Evolutionary conservation across 2,888 invertebrate genomes (phyloP).

Genomic region (Norana najaformis): DNA sequence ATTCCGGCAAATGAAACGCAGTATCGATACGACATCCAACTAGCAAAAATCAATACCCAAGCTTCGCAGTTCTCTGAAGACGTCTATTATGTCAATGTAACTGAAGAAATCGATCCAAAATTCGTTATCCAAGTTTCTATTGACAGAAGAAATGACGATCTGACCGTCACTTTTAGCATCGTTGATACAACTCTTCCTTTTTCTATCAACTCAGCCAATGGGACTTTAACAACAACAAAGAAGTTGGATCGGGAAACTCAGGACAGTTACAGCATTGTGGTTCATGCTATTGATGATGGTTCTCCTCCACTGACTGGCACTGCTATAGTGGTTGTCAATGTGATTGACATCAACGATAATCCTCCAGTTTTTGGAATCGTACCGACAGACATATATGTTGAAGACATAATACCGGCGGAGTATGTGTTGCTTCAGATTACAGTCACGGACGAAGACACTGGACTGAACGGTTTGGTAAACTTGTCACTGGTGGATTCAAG

Average conservation of each 20-base stretch:
- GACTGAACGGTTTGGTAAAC: conserved; percentile 24
- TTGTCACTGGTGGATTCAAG: conserved; percentile 25
- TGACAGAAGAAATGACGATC: conserved; percentile 21
- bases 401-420: conserved; percentile 27
- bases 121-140: background rate
- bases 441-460: conserved; percentile 32
- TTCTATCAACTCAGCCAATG: conserved; percentile 27
- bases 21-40: conserved; percentile 29
- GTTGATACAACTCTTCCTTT: conserved; percentile 27
- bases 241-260: conserved; percentile 31
- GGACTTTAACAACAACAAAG: conserved; percentile 19
- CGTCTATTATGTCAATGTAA: conserved; percentile 27
- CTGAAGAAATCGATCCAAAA: conserved; percentile 18
- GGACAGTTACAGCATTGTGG: conserved; percentile 30
- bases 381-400: conserved; percentile 17
- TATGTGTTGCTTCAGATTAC: conserved; percentile 25
- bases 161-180: conserved; percentile 20
- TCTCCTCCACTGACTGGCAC: conserved; percentile 30
- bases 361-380: conserved; percentile 28
- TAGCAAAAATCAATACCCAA: conserved; percentile 19
- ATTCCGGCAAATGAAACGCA: conserved; percentile 1
- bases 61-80: conserved; percentile 24
- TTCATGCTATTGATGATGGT: conserved; percentile 32
- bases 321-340: conserved; percentile 27
- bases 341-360: conserved; percentile 36